Base-by-base conservation (phyloP, 2,888 invertebrate species). In the Orthosia cruda region DNA sequence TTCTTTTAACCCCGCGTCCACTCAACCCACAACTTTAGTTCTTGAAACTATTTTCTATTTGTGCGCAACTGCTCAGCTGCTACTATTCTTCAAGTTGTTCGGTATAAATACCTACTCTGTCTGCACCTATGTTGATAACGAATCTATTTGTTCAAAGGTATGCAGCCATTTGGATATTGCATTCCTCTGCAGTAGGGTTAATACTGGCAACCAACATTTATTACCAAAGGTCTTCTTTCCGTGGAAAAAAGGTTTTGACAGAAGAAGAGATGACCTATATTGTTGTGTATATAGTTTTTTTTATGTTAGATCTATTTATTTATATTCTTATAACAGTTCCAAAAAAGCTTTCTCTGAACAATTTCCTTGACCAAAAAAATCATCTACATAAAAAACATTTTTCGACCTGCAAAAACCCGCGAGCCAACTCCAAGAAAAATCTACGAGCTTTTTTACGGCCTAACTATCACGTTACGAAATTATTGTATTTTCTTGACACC, bases 21-120 rank as follows among this genome's bases (percentile, higher is more conserved):
- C 57, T 74, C 59, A 49, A 75, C 54, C 91, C 90, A 57, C 89
- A 80, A 83, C 92, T 89, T 93, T 92, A 94, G 94, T 95, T 95
- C 95, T 96, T 94, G 95, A 96, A 96, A 95, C 96, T 95, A 96
- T 96, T 96, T 96, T 96, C 96, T 96, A 96, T 96, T 96, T 95
- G 92, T 93, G 95, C 94, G 89, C 94, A 74, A 91, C 92, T 83
- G 93, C 93, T 96, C 96, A 96, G 96, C 96, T 96, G 96, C 92
- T 95, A 91, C 94, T 88, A 92, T 91, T 92, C 93, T 93, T 95
- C 95, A 95, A 92, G 92, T 91, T 90, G 89, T 85, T 88, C 88
- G 91, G 89, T 94, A 94, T 94, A 94, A 94, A 95, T 94, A 95
- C 89, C 76, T 85, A 81, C 80, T 77, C 54, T 66, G 68, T 72